Evolutionary conservation across 2,888 invertebrate genomes (phyloP).

Genomic region (Harpagoxenus sublaevis): DNA sequence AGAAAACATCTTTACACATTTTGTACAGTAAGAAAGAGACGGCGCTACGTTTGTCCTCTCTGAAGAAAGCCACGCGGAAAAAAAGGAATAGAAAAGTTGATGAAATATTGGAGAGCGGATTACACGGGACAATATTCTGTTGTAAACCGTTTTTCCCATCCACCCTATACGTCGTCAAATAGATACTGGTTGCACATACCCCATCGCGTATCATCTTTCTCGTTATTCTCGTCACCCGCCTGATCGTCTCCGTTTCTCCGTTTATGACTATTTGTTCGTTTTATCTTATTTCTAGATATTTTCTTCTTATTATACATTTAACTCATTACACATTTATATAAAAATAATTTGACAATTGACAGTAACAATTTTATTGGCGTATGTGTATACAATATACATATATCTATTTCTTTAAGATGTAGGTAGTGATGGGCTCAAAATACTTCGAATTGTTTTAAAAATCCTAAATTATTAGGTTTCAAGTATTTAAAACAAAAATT

Average conservation of each 20-base stretch:
- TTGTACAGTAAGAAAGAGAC: constrained; percentile 6
- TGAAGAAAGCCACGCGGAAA: constrained; percentile 67
- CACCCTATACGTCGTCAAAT: constrained; percentile 77
- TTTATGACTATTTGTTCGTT: constrained; percentile 27
- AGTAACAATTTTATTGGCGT: background rate
- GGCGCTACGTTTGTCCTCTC: constrained; percentile 32
- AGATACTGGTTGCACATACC: constrained; percentile 76
- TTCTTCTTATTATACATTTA: background rate
- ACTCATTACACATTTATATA: background rate
- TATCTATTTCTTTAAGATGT: background rate
- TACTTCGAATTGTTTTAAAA: background rate
- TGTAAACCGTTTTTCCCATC: constrained; percentile 82
- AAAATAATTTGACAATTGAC: constrained; percentile 2
- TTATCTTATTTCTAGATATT: constrained; percentile 3
- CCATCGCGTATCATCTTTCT: constrained; percentile 39
- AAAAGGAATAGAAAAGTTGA: constrained; percentile 84
- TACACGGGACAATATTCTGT: constrained; percentile 85
- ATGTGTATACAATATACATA: background rate
- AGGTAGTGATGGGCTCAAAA: background rate
- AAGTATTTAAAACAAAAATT: background rate
- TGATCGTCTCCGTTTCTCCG: constrained; percentile 11
- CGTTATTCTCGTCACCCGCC: constrained; percentile 31
- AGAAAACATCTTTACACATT: constrained; percentile 28
- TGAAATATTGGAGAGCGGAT: constrained; percentile 86
- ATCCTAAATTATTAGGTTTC: background rate